phyloP scores from a whole-genome alignment of 1,140 invertebrate species.

The Ectropis grisescens region DNA sequence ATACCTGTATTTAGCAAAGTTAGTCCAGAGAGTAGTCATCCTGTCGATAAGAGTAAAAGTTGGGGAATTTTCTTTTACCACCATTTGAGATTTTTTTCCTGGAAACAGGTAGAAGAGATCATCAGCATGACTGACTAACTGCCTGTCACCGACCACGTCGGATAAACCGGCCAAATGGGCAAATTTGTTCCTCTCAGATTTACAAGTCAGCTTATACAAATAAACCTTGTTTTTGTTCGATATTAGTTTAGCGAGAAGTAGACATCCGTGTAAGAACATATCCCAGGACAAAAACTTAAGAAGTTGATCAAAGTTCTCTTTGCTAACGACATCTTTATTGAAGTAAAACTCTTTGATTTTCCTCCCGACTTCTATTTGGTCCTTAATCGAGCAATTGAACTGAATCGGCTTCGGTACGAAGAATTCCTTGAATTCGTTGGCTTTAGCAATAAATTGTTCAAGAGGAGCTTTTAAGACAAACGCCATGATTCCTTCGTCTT shows the following conservation, averaged over 20 bases:
- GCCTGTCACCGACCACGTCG: slow-evolving; percentile 5
- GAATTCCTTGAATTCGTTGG: slow-evolving; percentile 19
- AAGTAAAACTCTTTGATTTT: slow-evolving; percentile 28
- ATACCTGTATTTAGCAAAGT: slow-evolving; percentile 37
- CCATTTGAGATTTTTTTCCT: slow-evolving; percentile 2
- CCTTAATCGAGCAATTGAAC: slow-evolving; percentile 4
- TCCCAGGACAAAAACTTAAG: slow-evolving; percentile 12
- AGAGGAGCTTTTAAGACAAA: slow-evolving; percentile 5
- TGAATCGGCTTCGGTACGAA: slow-evolving; percentile 20
- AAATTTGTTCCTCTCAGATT: slow-evolving; percentile 24
- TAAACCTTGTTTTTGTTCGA: slow-evolving; percentile 20
- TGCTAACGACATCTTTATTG: slow-evolving; percentile 8
- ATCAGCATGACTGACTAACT: slow-evolving; percentile 20
- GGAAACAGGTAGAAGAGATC: slow-evolving; percentile 31
- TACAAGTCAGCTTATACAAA: slow-evolving; percentile 32
- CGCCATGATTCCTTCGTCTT: slow-evolving; percentile 26
- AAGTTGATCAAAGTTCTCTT: slow-evolving; percentile 10
- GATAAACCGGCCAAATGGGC: slow-evolving; percentile 1
- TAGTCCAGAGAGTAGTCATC: slow-evolving; percentile 28
- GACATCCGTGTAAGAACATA: slow-evolving; percentile 11
- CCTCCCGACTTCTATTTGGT: slow-evolving; percentile 22
- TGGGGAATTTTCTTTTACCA: slow-evolving; percentile 12
- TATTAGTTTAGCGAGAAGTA: neutral
- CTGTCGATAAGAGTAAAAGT: slow-evolving; percentile 22
- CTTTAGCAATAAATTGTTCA: slow-evolving; percentile 10